Evolutionary conservation across 2,797 vertebrate species (phyloP).

Genomic region (Halcyon badia): DNA sequence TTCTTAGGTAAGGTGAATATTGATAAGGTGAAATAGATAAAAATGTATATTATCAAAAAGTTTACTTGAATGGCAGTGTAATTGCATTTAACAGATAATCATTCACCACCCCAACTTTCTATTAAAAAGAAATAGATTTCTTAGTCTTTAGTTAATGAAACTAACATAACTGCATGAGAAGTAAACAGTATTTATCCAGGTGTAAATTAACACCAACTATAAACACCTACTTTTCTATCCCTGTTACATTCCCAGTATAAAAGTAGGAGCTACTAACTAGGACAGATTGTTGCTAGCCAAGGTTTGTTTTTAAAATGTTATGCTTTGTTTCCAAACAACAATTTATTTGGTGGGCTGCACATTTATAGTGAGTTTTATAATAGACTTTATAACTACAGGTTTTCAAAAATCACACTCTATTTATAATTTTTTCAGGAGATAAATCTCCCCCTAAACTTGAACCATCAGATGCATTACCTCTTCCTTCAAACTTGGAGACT

Average conservation of each 20-base stretch:
- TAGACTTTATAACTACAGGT: constrained; percentile 82
- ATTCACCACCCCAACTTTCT: background rate
- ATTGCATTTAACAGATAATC: constrained; percentile 35
- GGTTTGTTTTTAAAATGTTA: constrained; percentile 75
- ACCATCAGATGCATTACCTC: constrained; percentile 93
- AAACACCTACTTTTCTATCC: constrained; percentile 44
- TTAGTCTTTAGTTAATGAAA: constrained; percentile 56
- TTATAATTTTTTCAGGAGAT: constrained; percentile 94
- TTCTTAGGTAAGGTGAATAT: constrained; percentile 9
- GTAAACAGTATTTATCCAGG: constrained; percentile 34
- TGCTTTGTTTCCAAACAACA: constrained; percentile 79
- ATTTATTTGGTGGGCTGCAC: constrained; percentile 82
- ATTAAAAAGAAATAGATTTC: background rate
- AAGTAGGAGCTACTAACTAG: constrained; percentile 75
- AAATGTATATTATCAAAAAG: background rate
- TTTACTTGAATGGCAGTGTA: constrained; percentile 4
- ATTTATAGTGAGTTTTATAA: constrained; percentile 85
- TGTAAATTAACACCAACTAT: constrained; percentile 51
- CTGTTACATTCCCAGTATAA: constrained; percentile 50
- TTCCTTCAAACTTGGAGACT: constrained; percentile 90
- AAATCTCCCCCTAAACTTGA: constrained; percentile 99
- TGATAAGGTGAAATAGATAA: background rate
- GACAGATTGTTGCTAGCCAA: constrained; percentile 68
- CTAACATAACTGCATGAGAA: constrained; percentile 67
- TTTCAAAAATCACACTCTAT: constrained; percentile 88